Conservation (phyloP, 2,888 invertebrate species). For the Dynastes grantii region DNA sequence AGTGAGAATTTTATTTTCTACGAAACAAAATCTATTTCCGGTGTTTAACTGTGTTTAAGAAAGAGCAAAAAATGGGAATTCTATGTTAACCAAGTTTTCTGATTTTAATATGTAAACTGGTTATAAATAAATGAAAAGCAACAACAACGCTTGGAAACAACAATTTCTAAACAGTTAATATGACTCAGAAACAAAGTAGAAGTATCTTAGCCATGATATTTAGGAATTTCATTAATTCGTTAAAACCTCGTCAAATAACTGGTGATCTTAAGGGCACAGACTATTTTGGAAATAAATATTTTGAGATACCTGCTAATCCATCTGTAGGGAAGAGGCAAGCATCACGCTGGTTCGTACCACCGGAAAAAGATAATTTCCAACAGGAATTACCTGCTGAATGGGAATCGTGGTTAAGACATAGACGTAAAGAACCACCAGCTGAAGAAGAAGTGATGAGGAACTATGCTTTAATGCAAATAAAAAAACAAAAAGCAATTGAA, state of each 20-base stretch:
- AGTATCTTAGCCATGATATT: constrained; percentile 71
- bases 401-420: constrained; percentile 88
- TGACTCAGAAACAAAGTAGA: constrained; percentile 56
- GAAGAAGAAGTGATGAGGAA: constrained; percentile 83
- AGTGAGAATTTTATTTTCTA: too few species aligned
- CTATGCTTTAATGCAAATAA: constrained; percentile 80
- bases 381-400: constrained; percentile 89
- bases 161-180: not conserved
- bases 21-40: too few species aligned
- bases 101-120: not conserved
- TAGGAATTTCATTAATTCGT: constrained; percentile 77
- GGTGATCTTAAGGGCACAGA: constrained; percentile 81
- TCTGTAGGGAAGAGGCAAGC: constrained; percentile 77
- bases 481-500: constrained; percentile 83
- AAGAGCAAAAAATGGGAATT: not conserved
- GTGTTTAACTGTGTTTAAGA: too few species aligned
- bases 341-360: constrained; percentile 68
- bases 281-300: constrained; percentile 87
- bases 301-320: constrained; percentile 82
- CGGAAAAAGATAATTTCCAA: constrained; percentile 77
- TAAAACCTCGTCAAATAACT: constrained; percentile 73
- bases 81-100: not conserved
- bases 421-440: constrained; percentile 78
- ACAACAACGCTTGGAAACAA: constrained; percentile 2
- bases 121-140: not conserved